phyloP scores from a whole-genome alignment of 2,888 invertebrate species.

The Apotomis betuletana region DNA sequence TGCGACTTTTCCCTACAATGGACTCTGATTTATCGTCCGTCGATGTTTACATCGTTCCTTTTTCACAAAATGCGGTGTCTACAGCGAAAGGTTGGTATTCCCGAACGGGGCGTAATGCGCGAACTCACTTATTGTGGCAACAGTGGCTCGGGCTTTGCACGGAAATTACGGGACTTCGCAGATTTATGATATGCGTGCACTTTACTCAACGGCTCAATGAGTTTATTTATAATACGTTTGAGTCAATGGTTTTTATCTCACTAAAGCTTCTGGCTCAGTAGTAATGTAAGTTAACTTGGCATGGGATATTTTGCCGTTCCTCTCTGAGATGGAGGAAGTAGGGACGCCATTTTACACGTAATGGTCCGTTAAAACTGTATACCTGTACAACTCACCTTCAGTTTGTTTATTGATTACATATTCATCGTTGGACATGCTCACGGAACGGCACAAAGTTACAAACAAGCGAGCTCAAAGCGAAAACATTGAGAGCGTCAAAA shows the following conservation, averaged over 20 bases:
- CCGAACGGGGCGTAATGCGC: constrained; percentile 32
- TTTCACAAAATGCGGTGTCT: constrained; percentile 38
- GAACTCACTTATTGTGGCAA: constrained; percentile 33
- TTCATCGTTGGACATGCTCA: constrained; percentile 28
- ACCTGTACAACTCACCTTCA: neutral
- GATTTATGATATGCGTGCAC: constrained; percentile 25
- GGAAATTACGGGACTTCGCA: constrained; percentile 28
- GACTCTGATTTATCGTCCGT: constrained; percentile 42
- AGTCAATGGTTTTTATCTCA: no score
- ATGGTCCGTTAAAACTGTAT: neutral
- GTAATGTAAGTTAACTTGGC: no score
- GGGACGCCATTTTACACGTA: no score
- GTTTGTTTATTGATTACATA: constrained; percentile 17
- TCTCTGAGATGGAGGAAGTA: no score
- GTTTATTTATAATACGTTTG: constrained; percentile 5
- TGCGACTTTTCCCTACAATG: constrained; percentile 43
- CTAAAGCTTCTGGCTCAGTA: no score
- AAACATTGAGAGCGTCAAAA: constrained; percentile 37
- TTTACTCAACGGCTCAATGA: constrained; percentile 10
- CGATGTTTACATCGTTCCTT: constrained; percentile 41
- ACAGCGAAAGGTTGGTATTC: constrained; percentile 36
- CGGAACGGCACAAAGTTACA: constrained; percentile 1
- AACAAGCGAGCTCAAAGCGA: constrained; percentile 32
- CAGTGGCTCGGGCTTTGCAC: constrained; percentile 28
- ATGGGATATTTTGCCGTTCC: no score